These are phyloP conservation scores for Grammomys surdaster DNA, from an alignment of 2,113 vertebrate genomes.

Conservation along the genomic window DNA sequence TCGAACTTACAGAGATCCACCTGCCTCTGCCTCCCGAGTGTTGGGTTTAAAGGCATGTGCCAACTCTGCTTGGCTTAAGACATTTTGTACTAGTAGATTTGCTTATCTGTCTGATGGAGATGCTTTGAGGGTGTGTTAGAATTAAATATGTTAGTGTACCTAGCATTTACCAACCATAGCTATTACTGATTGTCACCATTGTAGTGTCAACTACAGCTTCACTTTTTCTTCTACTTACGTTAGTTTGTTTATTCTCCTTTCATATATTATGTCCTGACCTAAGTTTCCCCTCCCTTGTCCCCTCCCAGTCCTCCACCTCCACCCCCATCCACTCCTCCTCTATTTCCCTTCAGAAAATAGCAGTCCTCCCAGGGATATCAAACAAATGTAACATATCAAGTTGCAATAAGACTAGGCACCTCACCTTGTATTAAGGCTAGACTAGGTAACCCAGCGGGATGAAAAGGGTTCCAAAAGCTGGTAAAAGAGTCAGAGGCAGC, in stretches of 20 bases:
- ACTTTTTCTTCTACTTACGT: neutral
- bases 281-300: neutral
- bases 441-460: neutral
- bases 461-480: neutral
- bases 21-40: neutral
- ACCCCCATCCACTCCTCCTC: neutral
- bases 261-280: neutral
- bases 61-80: neutral
- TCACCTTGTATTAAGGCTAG: neutral
- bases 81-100: conserved; percentile 48
- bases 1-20: neutral
- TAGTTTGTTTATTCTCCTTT: neutral
- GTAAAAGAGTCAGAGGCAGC: neutral
- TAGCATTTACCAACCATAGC: neutral
- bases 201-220: neutral
- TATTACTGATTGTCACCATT: neutral
- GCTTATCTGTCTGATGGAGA: neutral
- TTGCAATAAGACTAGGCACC: neutral
- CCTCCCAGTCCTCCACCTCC: neutral
- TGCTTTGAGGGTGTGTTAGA: neutral
- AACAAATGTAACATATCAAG: neutral
- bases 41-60: neutral
- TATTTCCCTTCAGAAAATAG: neutral
- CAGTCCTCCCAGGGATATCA: neutral
- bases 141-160: neutral